Evolutionary conservation across 2,113 vertebrate genomes (phyloP).

Genomic region (Garra rufa): DNA sequence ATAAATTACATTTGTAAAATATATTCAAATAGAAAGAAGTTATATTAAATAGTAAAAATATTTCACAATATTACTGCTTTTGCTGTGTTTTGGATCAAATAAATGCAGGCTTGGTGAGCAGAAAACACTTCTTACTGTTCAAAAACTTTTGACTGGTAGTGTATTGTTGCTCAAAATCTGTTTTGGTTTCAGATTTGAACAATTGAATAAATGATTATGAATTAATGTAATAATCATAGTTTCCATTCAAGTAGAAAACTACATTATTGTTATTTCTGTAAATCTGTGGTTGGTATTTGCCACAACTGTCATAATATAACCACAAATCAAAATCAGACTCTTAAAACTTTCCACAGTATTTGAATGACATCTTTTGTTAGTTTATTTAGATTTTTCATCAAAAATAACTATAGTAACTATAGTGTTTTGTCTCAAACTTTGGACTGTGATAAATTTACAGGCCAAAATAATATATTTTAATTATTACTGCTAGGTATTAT

Average conservation of each 20-base stretch:
- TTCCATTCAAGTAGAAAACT: neutral
- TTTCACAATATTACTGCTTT: too few relatives aligned
- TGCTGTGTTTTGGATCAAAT: too few relatives aligned
- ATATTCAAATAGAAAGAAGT: too few relatives aligned
- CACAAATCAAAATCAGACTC: neutral
- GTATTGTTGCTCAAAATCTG: too few relatives aligned
- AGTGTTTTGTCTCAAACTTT: too few relatives aligned
- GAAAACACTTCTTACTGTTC: neutral
- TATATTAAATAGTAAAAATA: too few relatives aligned
- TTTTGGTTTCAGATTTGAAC: neutral
- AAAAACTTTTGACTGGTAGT: too few relatives aligned
- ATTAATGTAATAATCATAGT: neutral
- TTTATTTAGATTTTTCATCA: neutral
- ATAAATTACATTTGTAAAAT: too few relatives aligned
- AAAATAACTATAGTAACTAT: neutral
- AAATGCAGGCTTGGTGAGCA: too few relatives aligned
- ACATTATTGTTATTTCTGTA: neutral
- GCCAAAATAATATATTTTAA: too few relatives aligned
- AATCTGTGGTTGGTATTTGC: neutral
- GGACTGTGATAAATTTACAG: too few relatives aligned
- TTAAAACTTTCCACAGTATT: neutral
- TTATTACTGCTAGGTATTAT: too few relatives aligned
- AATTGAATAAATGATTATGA: neutral
- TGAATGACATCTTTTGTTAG: neutral
- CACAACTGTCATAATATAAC: neutral